Base-by-base conservation (phyloP, 2,113 vertebrate species). In the Fulmarus glacialis region DNA sequence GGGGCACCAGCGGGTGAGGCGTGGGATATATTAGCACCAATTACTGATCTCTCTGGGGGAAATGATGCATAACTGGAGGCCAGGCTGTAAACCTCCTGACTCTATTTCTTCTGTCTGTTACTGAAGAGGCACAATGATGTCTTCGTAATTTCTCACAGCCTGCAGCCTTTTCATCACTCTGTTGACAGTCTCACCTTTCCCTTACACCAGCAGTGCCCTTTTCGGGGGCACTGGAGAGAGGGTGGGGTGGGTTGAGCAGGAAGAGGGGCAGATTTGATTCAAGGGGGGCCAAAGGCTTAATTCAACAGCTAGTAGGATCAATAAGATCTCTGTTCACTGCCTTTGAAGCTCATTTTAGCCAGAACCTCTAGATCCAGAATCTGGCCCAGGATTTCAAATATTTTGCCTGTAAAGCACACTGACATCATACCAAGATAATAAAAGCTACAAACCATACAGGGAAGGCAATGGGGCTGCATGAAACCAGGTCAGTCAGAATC, bases 21-120 rank as follows among this genome's bases (percentile, higher is more conserved):
- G 14, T 55, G 14, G 42, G 34, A 55, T 62, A 4, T 27, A 32
- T 43, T 56, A 52, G 36, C 27, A 72, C 7, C 17, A 1, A 16
- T 71, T 30, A 15, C n/a, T 48, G 29, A 12, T 82, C 24, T 10
- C 50, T 22, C 53, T 2, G 19, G 38, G 30, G 36, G 12, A 71
- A 85, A 42, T 0, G 0, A 45, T 4, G 1, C 0, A 0, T 2
- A 78, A 29, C 21, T 16, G 8, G 26, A 34, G 17, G 48, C 6
- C 8, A 36, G 29, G 8, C 26, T 38, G 32, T 6, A 53, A 63
- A 89, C 9, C 12, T 52, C 60, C 45, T 15, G 24, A 60, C 45
- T 78, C 22, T 0, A 26, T 55, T 78, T 89, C 30, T 58, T 16
- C 50, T 16, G 2, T 0, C 26, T 89, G 15, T 38, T 60, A 32